Evolutionary conservation across 1,140 invertebrate species (phyloP), one percentile per base, ranked within the genome.

Genomic region (Acromyrmex charruanus): DNA sequence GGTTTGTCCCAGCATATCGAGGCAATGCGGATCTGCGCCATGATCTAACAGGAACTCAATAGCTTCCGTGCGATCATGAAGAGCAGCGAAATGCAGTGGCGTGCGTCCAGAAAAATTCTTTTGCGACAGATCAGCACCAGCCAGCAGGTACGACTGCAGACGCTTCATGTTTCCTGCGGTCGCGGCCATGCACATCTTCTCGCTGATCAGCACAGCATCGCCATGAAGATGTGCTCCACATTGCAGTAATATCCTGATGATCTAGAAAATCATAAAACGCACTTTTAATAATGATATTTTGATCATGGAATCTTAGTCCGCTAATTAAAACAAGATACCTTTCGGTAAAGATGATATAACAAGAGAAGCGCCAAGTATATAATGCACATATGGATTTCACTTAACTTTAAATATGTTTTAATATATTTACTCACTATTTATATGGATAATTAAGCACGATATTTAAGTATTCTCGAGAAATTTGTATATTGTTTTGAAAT

Each of bases 151-250:
- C 0, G 97, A 97, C 58, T 95, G 87, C 2, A 98, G 91, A 7
- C 96, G 95, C 12, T 92, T 93, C 0, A 96, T 21, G 68, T 97
- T 96, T 16, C 96, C 96, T 21, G 95, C 93, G 2, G 96, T 95
- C 2, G 96, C 96, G 1, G 97, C 97, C 58, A 95, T 92, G 89
- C 96, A 97, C 68, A 97, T 94, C 81, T 96, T 95, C 68, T 97
- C 96, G 1, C 96, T 97, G 10, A 97, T 93, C 12, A 93, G 75
- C 25, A 94, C 88, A 6, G 94, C 93, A 14, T 94, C 94, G 21
- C 95, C 96, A 12, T 96, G 94, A 39, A 97, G 90, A 93, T 97
- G 96, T 16, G 97, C 97, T 0, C 97, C 97, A 90, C 97, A 97
- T 74, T 96, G 95, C 12, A 96, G 92, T 0, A 98, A 91, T 2